A percentile compares a stretch with the other conserved stretches of the same genome.
These are phyloP conservation scores for Rotaria magnacalcarata DNA, from an alignment of 2,888 invertebrate species.

Conservation along the genomic window DNA sequence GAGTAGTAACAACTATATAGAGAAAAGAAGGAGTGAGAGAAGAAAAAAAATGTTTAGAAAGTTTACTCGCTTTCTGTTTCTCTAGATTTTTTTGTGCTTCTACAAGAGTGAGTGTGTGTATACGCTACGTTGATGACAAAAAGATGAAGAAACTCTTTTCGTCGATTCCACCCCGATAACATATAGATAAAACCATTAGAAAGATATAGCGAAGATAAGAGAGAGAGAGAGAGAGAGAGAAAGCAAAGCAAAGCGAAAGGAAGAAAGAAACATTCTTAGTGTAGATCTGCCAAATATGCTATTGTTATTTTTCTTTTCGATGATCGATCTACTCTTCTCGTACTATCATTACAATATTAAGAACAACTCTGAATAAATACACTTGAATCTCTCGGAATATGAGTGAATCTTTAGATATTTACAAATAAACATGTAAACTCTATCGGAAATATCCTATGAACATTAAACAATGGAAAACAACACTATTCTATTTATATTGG, in stretches of 20 bases:
- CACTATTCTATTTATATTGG: not conserved
- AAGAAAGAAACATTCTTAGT: not conserved
- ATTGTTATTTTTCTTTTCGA: conserved; percentile 1
- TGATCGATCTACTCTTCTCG: not conserved
- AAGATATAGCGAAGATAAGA: not conserved
- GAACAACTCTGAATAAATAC: not conserved
- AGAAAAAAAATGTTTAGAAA: not conserved
- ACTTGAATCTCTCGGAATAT: not conserved
- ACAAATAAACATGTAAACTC: not conserved
- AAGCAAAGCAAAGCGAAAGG: not conserved
- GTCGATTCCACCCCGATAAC: not conserved
- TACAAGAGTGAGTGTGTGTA: no score
- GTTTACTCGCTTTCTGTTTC: not conserved
- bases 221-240: not conserved
- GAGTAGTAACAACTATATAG: not conserved
- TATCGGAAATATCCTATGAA: not conserved
- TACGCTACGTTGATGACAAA: not conserved
- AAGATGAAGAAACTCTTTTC: not conserved
- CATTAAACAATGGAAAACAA: not conserved
- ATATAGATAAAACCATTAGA: not conserved
- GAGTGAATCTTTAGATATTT: not conserved
- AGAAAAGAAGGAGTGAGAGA: no score
- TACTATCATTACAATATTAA: not conserved
- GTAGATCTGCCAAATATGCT: conserved; percentile 4
- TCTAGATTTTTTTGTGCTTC: no score